Conservation (phyloP, 2,888 invertebrate genomes). For the Nomada ferruginata region DNA sequence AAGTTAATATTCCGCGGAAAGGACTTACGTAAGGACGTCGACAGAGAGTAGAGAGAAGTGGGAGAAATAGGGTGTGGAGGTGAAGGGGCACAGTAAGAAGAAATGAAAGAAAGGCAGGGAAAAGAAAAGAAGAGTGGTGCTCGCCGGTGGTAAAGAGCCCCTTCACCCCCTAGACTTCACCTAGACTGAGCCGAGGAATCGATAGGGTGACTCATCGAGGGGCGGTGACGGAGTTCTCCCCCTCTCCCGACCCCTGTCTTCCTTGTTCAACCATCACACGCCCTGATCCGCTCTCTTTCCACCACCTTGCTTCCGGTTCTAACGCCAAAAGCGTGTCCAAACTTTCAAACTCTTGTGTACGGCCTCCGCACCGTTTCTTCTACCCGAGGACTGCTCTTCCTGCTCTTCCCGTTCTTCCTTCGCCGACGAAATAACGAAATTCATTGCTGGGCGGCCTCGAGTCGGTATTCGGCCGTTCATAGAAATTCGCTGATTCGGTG, state of each 20-base stretch:
- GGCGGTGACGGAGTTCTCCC: constrained; percentile 78
- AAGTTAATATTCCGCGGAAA: constrained; percentile 75
- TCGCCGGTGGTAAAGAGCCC: constrained; percentile 61
- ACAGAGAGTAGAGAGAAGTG: constrained; percentile 13
- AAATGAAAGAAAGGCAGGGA: constrained; percentile 35
- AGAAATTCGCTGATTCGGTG: constrained; percentile 48
- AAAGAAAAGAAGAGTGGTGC: constrained; percentile 53
- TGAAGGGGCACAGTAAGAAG: constrained; percentile 34
- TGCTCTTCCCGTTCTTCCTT: background rate
- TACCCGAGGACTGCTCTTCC: constrained; percentile 4
- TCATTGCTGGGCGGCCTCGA: constrained; percentile 40
- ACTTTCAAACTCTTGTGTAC: constrained; percentile 73
- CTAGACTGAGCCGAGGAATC: constrained; percentile 76
- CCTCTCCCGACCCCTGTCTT: constrained; percentile 52
- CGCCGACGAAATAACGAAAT: constrained; percentile 64
- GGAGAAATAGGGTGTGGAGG: constrained; percentile 15
- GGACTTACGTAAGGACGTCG: constrained; percentile 68
- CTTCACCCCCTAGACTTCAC: constrained; percentile 65
- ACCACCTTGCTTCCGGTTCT: constrained; percentile 52
- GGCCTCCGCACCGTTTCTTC: constrained; percentile 33
- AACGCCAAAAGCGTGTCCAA: constrained; percentile 80
- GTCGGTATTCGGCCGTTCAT: background rate
- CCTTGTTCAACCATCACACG: constrained; percentile 53
- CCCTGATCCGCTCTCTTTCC: constrained; percentile 44
- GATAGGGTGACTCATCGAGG: constrained; percentile 82